Evolutionary conservation across 2,888 invertebrate species (phyloP).

Genomic region (Hirtodrosophila confusa): DNA sequence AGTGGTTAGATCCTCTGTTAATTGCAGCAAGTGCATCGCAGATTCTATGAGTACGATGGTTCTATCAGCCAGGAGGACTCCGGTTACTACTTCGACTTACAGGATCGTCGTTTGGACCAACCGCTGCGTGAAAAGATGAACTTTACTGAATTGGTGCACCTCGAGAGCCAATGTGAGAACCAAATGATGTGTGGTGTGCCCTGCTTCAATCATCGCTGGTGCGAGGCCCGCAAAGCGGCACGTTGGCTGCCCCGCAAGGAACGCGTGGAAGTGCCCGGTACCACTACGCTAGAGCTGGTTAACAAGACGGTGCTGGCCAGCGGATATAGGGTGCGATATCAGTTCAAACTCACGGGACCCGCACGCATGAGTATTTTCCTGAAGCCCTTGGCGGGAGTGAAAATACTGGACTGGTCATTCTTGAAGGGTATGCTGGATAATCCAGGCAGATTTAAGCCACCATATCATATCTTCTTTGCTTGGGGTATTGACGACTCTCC

Average conservation of each 20-base stretch:
- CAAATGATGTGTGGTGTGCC: constrained; percentile 79
- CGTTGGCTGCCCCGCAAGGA: constrained; percentile 73
- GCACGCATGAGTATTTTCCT: constrained; percentile 79
- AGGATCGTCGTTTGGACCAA: constrained; percentile 81
- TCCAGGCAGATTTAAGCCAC: constrained; percentile 63
- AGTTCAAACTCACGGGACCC: constrained; percentile 76
- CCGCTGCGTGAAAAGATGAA: constrained; percentile 58
- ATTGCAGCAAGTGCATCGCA: constrained; percentile 85
- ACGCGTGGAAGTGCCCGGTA: constrained; percentile 63
- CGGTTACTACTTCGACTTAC: constrained; percentile 84
- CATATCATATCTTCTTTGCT: constrained; percentile 75
- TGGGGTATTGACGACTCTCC: constrained; percentile 73
- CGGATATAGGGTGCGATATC: constrained; percentile 54
- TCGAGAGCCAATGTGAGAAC: constrained; percentile 61
- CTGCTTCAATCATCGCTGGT: constrained; percentile 72
- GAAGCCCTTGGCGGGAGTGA: constrained; percentile 65
- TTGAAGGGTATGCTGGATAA: constrained; percentile 64
- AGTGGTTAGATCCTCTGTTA: rapidly evolving
- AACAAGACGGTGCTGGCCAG: constrained; percentile 54
- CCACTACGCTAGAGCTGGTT: constrained; percentile 61
- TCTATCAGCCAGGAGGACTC: constrained; percentile 83
- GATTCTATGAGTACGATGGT: constrained; percentile 82
- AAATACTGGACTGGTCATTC: constrained; percentile 77
- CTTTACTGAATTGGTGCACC: constrained; percentile 48
- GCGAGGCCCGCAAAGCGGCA: constrained; percentile 49